Base-by-base conservation (phyloP, 2,888 invertebrate genomes). In the Busseola fusca region DNA sequence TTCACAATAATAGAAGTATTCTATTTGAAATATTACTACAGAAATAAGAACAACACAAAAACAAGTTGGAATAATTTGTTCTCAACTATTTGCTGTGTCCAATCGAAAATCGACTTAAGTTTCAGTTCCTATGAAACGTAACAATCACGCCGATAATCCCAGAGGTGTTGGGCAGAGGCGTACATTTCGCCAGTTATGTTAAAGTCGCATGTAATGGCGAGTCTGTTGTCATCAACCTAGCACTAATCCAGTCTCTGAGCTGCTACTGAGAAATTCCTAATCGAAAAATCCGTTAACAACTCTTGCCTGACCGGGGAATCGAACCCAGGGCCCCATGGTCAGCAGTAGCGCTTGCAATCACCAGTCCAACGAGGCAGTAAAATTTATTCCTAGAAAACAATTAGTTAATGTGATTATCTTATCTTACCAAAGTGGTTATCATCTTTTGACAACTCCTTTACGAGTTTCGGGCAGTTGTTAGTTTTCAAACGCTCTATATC, bases 391-490 rank as follows among this genome's bases (percentile, higher is more conserved):
- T 21, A 25, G 12, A 12, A 50, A 50, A 80, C 1, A 27, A 67
- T 56, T 34, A 34, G 34, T 34, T 34, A 34, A 34, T 34, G 7
- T 37, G 37, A 37, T 37, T 37, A 37, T 37, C 30, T 48, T 60
- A 18, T 95, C 97, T 96, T 96, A 98, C 98, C 97, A 93, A 97
- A 97, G 92, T 98, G 97, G 86, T 97, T 97, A 60, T 97, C 97
- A 89, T 98, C 97, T 89, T 98, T 98, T 12, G 98, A 98, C 58
- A 99, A 94, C 69, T 97, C 97, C 92, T 99, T 99, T 34, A 99
- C 98, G 77, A 99, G 95, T 93, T 99, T 98, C 1, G 99, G 99
- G 83, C 98, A 98, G 84, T 98, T 98, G 91, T 99, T 99, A 85
- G 98, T 97, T 93, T 98, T 98, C 68, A 99, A 96, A 81, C 99